A percentile compares a stretch with the other conserved stretches of the same genome.
Conservation (phyloP, 2,797 vertebrate species). For the Poeciliopsis gracilis region DNA sequence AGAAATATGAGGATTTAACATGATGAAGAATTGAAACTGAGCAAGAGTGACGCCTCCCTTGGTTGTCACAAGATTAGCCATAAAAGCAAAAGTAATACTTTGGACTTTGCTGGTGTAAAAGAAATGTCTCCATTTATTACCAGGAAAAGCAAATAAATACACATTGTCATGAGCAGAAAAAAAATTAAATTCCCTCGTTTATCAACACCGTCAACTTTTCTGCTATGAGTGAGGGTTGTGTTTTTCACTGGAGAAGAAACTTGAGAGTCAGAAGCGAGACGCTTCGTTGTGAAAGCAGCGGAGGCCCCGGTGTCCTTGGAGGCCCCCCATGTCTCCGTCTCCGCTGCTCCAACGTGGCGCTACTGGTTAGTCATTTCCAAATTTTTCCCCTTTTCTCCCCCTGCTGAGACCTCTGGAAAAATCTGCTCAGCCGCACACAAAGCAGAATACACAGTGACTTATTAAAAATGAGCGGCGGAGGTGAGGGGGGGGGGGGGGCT, state of each 20-base stretch:
- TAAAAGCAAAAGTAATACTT: not conserved
- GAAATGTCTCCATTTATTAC: not conserved
- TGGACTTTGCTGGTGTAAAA: constrained; percentile 6
- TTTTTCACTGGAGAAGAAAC: constrained; percentile 57
- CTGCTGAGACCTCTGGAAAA: constrained; percentile 63
- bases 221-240: constrained; percentile 28
- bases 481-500: constrained; percentile 38
- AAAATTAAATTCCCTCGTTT: not conserved
- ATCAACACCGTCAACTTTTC: constrained; percentile 16
- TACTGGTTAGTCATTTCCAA: constrained; percentile 76
- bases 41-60: not conserved
- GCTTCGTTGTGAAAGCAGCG: constrained; percentile 38
- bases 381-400: constrained; percentile 42
- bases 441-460: constrained; percentile 75
- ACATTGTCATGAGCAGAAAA: not conserved
- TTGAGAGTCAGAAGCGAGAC: constrained; percentile 53
- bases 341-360: constrained; percentile 48
- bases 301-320: constrained; percentile 57
- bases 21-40: not conserved
- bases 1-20: not conserved
- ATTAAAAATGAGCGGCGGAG: constrained; percentile 72
- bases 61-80: not conserved
- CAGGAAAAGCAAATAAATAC: not conserved
- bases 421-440: constrained; percentile 43
- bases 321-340: constrained; percentile 30